phyloP scores from a whole-genome alignment of 1,140 invertebrate genomes.

The Neoseiulus cucumeris region DNA sequence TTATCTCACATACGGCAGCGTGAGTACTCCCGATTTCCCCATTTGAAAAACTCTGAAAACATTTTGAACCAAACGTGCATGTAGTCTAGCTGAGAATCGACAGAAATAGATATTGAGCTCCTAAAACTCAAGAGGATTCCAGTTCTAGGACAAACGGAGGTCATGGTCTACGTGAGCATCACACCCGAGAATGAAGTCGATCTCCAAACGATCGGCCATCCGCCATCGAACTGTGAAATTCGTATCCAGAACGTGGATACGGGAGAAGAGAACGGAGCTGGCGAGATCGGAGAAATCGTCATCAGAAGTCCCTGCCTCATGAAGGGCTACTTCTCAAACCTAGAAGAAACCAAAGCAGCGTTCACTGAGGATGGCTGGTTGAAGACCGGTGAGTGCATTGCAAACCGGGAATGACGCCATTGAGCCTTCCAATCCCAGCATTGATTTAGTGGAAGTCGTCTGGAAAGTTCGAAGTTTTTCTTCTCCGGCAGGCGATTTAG shows the following conservation, averaged over 20 bases:
- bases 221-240: conserved; percentile 2
- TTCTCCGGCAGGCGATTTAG: background rate
- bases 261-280: background rate
- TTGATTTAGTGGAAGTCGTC: no score
- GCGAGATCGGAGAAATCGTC: conserved; percentile 8
- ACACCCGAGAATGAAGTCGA: background rate
- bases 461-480: background rate
- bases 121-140: no score
- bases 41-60: no score
- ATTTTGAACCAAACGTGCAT: no score
- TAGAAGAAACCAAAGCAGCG: background rate
- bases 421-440: no score
- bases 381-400: background rate
- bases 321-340: background rate
- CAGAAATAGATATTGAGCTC: no score
- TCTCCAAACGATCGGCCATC: background rate
- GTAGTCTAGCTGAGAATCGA: no score
- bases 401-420: no score
- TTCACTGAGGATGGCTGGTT: background rate
- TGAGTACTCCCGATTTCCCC: background rate
- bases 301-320: background rate
- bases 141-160: background rate
- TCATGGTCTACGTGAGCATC: background rate
- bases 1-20: background rate
- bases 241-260: background rate